Conservation (phyloP, 2,797 vertebrate genomes). For the Scarus forsteni region DNA sequence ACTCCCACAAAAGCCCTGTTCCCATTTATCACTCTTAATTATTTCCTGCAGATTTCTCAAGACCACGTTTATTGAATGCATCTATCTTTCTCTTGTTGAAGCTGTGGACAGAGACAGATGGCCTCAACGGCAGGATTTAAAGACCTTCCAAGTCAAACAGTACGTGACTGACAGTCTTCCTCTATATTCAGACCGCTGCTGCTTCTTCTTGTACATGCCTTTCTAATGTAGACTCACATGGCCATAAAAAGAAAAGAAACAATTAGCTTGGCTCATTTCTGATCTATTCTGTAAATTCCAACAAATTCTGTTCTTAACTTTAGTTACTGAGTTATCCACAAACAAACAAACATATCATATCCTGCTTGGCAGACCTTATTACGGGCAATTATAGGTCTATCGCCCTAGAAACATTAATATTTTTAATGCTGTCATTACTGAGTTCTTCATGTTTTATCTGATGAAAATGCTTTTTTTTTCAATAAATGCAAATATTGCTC, state of each 20-base stretch:
- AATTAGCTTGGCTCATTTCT: too few species aligned
- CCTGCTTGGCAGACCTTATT: too few species aligned
- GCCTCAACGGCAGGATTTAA: constrained; percentile 74
- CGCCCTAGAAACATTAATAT: too few species aligned
- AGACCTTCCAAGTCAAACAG: constrained; percentile 72
- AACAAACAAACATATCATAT: too few species aligned
- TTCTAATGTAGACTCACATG: constrained; percentile 12
- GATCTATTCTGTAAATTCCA: too few species aligned
- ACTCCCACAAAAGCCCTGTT: constrained; percentile 53
- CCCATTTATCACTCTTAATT: constrained; percentile 86
- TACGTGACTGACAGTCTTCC: constrained; percentile 70
- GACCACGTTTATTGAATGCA: constrained; percentile 84
- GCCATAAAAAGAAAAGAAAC: background rate
- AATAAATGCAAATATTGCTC: too few species aligned
- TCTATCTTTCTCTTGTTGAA: constrained; percentile 78
- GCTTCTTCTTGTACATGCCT: constrained; percentile 34
- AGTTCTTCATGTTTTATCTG: too few species aligned
- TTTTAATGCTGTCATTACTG: too few species aligned
- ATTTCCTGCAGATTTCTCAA: constrained; percentile 86
- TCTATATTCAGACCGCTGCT: constrained; percentile 67
- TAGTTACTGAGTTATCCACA: too few species aligned
- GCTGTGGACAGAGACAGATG: constrained; percentile 79
- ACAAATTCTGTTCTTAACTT: too few species aligned
- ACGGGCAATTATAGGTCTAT: too few species aligned
- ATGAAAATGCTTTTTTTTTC: too few species aligned